Base-by-base conservation (phyloP, 2,113 vertebrate species). In the Oreochromis spilurus region DNA sequence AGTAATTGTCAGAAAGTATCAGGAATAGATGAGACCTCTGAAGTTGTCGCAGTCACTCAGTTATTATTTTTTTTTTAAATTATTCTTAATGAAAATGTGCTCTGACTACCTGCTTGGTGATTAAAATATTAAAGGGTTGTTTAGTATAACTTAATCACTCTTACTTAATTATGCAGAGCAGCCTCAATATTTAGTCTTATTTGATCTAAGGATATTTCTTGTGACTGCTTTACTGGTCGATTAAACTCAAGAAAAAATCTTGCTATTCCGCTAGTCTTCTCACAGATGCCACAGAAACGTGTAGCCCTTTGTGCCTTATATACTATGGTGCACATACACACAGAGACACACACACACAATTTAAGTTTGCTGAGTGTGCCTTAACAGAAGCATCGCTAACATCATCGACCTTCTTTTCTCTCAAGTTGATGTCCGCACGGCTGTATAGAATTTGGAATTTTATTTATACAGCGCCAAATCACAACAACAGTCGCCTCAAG, bases 31-130 rank as follows among this genome's bases (percentile, higher is more conserved):
- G 21, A 72, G 40, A 72, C 40, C 14, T 45, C 13, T 26, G 40
- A 48, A 48, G 40, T 17, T 72, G 67, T 29, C 1, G 21, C 67
- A 45, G 21, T 72, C 14, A 45, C 38, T 70, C 38, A 24, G 26
- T 58, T 57, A 0, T 52, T 9, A 5, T 24, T 3, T 70, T 12
- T 5, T 14, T 4, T 1, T 3, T 2, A 0, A 29, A 60, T 19
- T 60, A 19, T 6, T 60, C 3, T 60, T 34, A 19, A 6, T 1
- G 9, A 62, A 34, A 62, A 62, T 62, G 62, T 70, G 36, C 7
- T 70, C n/a, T 24, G 13, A 70, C 65, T 43, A 43, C 65, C 38
- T 45, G 38, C 40, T 72, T 26, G 21, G 24, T 14, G 0, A 2
- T 26, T 72, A 45, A 6, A 26, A 72, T 26, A 9, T 72, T 45